phyloP scores from a whole-genome alignment of 2,888 invertebrate species.

The Caenorhabditis becei region DNA sequence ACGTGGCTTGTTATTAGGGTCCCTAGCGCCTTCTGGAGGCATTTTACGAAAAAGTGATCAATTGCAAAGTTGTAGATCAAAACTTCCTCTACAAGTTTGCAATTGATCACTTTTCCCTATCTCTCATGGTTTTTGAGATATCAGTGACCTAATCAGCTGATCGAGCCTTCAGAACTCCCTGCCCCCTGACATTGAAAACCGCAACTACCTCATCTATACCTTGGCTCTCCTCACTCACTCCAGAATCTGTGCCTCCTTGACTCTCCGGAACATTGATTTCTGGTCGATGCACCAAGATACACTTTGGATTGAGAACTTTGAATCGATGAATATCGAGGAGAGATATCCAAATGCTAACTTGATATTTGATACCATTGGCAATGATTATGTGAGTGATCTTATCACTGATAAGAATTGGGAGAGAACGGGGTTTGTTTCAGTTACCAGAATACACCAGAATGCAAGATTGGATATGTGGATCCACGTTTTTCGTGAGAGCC shows the following conservation, averaged over 20 bases:
- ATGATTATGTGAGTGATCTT: neutral
- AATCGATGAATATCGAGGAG: constrained; percentile 10
- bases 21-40: too few relatives aligned
- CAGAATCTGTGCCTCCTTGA: neutral
- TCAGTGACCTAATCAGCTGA: neutral
- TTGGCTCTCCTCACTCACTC: constrained; percentile 7
- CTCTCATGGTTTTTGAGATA: neutral
- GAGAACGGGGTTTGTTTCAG: neutral
- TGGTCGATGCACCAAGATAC: constrained; percentile 31
- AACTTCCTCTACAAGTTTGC: too few relatives aligned
- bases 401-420: too few relatives aligned
- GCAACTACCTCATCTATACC: constrained; percentile 2
- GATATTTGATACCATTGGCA: constrained; percentile 15
- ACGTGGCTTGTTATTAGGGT: too few relatives aligned
- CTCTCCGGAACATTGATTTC: constrained; percentile 13
- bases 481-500: constrained; percentile 25
- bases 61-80: too few relatives aligned
- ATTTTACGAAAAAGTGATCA: too few relatives aligned
- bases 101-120: too few relatives aligned
- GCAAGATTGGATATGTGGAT: constrained; percentile 27
- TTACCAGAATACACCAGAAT: neutral
- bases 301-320: constrained; percentile 19
- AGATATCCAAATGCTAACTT: neutral
- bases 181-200: neutral
- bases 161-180: neutral